Evolutionary conservation across 1,140 invertebrate genomes (phyloP), one percentile per base, ranked within the genome.

Genomic region (Eueides isabella): DNA sequence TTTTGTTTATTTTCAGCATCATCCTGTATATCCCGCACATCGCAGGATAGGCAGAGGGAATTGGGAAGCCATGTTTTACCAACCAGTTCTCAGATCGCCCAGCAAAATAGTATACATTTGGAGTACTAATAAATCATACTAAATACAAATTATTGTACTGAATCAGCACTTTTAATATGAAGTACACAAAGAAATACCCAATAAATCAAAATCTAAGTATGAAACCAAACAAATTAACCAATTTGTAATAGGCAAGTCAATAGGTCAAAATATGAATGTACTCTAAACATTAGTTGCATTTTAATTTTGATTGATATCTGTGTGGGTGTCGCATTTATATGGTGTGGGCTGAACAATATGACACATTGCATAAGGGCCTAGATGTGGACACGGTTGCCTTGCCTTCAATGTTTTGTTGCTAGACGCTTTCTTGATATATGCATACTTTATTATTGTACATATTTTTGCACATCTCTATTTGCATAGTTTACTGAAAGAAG

Each of bases 261-360:
- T 71, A 76, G 77, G 77, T 79, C 75, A 80, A 64, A 33, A 64
- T 74, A 33, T 75, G 68, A 76, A 23, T 63, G 61, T 63, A 77
- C 62, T 55, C 35, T 28, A 66, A 72, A 74, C 71, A 77, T 71
- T 74, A 71, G 48, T 23, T 67, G 78, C 76, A 79, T 81, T 84
- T 81, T 77, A 79, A 80, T 74, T 82, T 80, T 76, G 71, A 79
- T 77, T 75, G 78, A 76, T 80, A 75, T 67, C 67, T 67, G 72
- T 68, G 84, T 84, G 76, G 80, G 85, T 48, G 82, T 63, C 44
- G 62, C 71, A 76, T 71, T 38, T 82, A 79, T 82, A 74, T 77
- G 77, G 71, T 79, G 85, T 87, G 80, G 85, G 85, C 63, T 71
- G 80, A 83, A 87, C 84, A 87, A 85, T 86, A 79, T 83, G 67